Evolutionary conservation across 2,888 invertebrate genomes (phyloP).

Genomic region (Aplocera efformata): DNA sequence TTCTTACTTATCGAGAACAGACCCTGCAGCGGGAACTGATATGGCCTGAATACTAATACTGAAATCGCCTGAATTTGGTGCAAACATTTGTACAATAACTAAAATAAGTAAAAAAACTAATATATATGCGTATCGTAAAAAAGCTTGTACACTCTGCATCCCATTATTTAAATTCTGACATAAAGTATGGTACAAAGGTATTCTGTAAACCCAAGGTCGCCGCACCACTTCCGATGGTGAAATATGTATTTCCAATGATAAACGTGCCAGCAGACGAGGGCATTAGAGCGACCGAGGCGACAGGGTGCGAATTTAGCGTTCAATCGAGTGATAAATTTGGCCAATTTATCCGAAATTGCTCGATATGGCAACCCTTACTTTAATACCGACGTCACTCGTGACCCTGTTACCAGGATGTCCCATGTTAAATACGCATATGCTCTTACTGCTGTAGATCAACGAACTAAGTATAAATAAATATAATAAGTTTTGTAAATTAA

Average conservation of each 20-base stretch:
- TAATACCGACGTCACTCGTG: slow-evolving; percentile 23
- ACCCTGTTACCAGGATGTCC: slow-evolving; percentile 1
- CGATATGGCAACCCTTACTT: slow-evolving; percentile 41
- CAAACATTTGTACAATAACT: too few species aligned
- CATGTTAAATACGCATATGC: slow-evolving; percentile 2
- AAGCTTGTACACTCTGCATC: too few species aligned
- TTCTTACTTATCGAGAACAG: too few species aligned
- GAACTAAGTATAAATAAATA: too few species aligned
- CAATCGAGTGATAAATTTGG: slow-evolving; percentile 55
- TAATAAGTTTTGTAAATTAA: too few species aligned
- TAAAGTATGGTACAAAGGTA: too few species aligned
- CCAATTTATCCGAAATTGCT: slow-evolving; percentile 59
- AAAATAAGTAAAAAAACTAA: too few species aligned
- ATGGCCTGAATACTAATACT: too few species aligned
- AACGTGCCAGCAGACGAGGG: slow-evolving; percentile 37
- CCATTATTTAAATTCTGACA: too few species aligned
- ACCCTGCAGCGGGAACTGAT: too few species aligned
- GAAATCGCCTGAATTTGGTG: too few species aligned
- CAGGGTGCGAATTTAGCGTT: slow-evolving; percentile 46
- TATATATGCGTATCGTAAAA: too few species aligned
- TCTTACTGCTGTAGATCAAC: background rate
- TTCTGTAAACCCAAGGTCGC: slow-evolving; percentile 16
- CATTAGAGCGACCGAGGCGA: slow-evolving; percentile 30
- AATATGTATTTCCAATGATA: slow-evolving; percentile 39
- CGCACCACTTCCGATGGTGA: slow-evolving; percentile 8